phyloP scores from a whole-genome alignment of 2,113 vertebrate species.

The Sebastes fasciatus region DNA sequence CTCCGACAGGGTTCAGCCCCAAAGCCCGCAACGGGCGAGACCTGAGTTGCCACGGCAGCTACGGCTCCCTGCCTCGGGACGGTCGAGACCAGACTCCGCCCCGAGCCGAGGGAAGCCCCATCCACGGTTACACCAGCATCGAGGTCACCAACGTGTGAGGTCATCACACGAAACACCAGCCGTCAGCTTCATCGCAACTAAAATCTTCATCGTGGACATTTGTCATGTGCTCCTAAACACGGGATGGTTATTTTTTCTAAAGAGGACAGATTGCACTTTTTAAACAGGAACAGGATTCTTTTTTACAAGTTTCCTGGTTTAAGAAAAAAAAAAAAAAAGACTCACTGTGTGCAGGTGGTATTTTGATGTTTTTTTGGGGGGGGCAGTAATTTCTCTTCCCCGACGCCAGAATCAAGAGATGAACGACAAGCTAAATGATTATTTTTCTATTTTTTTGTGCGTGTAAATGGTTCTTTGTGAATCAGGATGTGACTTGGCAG shows the following conservation, averaged over 20 bases:
- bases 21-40: slow-evolving; percentile 84
- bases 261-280: slow-evolving; percentile 70
- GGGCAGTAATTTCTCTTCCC: not conserved
- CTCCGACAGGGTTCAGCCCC: slow-evolving; percentile 87
- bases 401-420: slow-evolving; percentile 12
- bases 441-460: slow-evolving; percentile 76
- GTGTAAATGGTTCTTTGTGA: slow-evolving; percentile 56
- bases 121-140: slow-evolving; percentile 81
- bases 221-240: slow-evolving; percentile 29
- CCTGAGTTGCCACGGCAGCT: slow-evolving; percentile 84
- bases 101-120: slow-evolving; percentile 78
- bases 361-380: slow-evolving; percentile 22
- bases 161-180: not conserved
- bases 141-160: slow-evolving; percentile 89
- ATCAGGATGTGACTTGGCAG: slow-evolving; percentile 33
- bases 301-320: slow-evolving; percentile 46
- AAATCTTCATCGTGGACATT: slow-evolving; percentile 29
- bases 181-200: not conserved
- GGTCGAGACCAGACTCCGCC: slow-evolving; percentile 75
- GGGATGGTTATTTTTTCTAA: slow-evolving; percentile 34
- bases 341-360: slow-evolving; percentile 3
- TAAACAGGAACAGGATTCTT: slow-evolving; percentile 23
- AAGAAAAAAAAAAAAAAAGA: slow-evolving; percentile 6
- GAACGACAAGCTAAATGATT: slow-evolving; percentile 53
- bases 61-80: slow-evolving; percentile 84